Evolutionary conservation across 2,113 vertebrate genomes (phyloP).

Genomic region (Sceloporus tristichus): DNA sequence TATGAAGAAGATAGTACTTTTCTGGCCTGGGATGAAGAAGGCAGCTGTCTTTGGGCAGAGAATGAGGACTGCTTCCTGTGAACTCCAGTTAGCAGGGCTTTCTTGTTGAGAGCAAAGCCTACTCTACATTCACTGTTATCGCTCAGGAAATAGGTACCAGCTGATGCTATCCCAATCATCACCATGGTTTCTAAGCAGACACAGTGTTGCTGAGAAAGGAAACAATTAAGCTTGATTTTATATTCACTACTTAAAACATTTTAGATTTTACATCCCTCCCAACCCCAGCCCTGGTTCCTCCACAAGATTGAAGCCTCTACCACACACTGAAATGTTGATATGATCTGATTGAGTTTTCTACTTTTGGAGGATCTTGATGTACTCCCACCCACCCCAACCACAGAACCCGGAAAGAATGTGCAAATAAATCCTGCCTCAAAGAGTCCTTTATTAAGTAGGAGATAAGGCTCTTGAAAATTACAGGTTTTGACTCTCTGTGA

Average conservation of each 20-base stretch:
- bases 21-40: slow-evolving; percentile 28
- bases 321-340: slow-evolving; percentile 36
- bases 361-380: slow-evolving; percentile 44
- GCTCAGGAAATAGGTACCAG: slow-evolving; percentile 59
- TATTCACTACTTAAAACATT: slow-evolving; percentile 61
- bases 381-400: slow-evolving; percentile 13
- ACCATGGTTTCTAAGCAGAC: slow-evolving; percentile 74
- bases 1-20: slow-evolving; percentile 9
- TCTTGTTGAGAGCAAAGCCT: slow-evolving; percentile 66
- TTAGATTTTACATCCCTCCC: slow-evolving; percentile 50
- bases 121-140: slow-evolving; percentile 62
- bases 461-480: slow-evolving; percentile 38
- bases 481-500: slow-evolving; percentile 41
- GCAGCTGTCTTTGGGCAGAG: slow-evolving; percentile 36
- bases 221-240: slow-evolving; percentile 69
- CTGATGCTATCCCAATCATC: slow-evolving; percentile 61
- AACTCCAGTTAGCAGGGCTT: slow-evolving; percentile 51
- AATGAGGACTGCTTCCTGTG: slow-evolving; percentile 19
- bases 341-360: slow-evolving; percentile 5
- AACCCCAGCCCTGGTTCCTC: neutral
- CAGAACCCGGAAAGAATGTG: slow-evolving; percentile 27
- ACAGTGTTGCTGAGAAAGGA: slow-evolving; percentile 67
- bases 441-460: slow-evolving; percentile 52
- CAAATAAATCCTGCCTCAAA: slow-evolving; percentile 52
- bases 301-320: slow-evolving; percentile 20